phyloP scores from a whole-genome alignment of 2,113 vertebrate genomes.

The cat (Felis catus) region F.catus_Fca126_mat1.0 CM031415.1:88302001-88302500 shows the following conservation, averaged over 20 bases:
- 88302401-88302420: not conserved
- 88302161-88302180: not conserved
- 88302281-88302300: slow-evolving; percentile 41
- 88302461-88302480: not conserved
- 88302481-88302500: not conserved
- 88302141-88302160: not conserved
- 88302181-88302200: not conserved
- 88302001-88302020: not conserved
- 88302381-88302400: slow-evolving; percentile 53
- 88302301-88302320: slow-evolving; percentile 33
- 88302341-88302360: slow-evolving; percentile 65
- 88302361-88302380: slow-evolving; percentile 71
- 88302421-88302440: not conserved
- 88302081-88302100: slow-evolving; percentile 61
- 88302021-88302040: not conserved
- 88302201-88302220: not conserved
- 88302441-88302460: not conserved
- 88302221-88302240: not conserved
- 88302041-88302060: not conserved
- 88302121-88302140: not conserved
- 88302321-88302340: slow-evolving; percentile 44
- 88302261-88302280: not conserved
- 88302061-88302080: slow-evolving; percentile 39
- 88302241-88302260: not conserved
- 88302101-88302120: slow-evolving; percentile 35